Evolutionary conservation across 2,888 invertebrate species (phyloP), one percentile per base, ranked within the genome.

Genomic region (Drosophila nr. medialis): DNA sequence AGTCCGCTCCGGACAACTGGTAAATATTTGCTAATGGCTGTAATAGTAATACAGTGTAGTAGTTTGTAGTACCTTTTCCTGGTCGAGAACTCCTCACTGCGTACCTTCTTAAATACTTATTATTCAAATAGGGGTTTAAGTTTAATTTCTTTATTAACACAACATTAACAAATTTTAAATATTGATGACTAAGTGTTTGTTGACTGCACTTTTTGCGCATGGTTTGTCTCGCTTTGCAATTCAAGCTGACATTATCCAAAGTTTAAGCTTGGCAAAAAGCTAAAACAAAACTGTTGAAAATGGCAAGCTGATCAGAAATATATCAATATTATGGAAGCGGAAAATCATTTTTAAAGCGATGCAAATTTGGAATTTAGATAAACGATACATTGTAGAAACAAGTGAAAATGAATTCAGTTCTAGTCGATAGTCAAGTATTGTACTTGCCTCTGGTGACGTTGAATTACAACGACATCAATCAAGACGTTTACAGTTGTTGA

Each of bases 381-480:
- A 45, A 21, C 42, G 13, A 3, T 7, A 21, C 7, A 6, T 45
- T 45, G 21, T 45, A 13, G 45, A 45, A 45, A 21, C 21, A 45
- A 3, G 4, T n/a, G n/a, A 36, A 70, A 54, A 55, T 36, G 24
- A 50, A 45, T 54, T 60, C 49, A 59, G 36, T 15, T 71, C 34
- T 24, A 54, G 36, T 42, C 53, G 64, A 54, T 15, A 27, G 29
- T 59, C 59, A 59, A 59, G 11, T 40, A n/a, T 45, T 30, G 32
- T 36, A 50, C 42, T 60, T 72, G 66, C 45, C 66, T 45, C 55
- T 58, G 21, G n/a, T 62, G 45, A 21, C 50, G 45, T 51, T 40
- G 50, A 71, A 55, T 61, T 71, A 50, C 64, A 67, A 49, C 38
- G 36, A 72, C 60, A 64, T 72, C 76, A 76, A 76, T 76, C 77